A percentile compares a stretch with the other conserved stretches of the same genome.
Conservation (phyloP, 2,113 vertebrate genomes). For the Octodon degus region DNA sequence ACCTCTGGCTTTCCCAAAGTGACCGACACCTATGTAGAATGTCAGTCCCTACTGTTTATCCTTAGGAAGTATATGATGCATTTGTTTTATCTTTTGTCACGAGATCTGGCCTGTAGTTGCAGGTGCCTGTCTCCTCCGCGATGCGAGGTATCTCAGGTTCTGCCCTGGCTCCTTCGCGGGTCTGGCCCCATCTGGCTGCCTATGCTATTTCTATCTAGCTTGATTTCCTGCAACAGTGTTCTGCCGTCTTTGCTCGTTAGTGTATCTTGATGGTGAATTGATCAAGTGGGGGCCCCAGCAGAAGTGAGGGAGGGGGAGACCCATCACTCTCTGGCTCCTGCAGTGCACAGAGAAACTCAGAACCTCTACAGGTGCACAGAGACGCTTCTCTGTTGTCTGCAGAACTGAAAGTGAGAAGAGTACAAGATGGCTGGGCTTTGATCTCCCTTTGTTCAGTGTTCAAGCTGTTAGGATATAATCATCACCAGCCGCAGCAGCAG, state of each 20-base stretch:
- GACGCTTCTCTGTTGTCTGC: background rate
- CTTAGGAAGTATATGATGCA: too few species aligned
- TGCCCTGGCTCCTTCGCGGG: too few species aligned
- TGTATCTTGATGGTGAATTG: background rate
- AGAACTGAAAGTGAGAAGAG: background rate
- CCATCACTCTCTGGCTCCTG: rapidly evolving
- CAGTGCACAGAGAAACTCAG: background rate
- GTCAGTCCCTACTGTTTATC: too few species aligned
- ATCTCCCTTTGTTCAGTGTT: background rate
- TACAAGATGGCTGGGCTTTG: background rate
- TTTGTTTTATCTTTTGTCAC: too few species aligned
- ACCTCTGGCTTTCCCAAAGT: too few species aligned
- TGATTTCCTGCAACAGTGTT: too few species aligned
- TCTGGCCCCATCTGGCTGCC: too few species aligned
- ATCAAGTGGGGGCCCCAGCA: background rate
- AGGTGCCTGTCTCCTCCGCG: too few species aligned
- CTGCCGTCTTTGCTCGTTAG: background rate
- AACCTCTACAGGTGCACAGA: background rate
- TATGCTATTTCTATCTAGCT: too few species aligned
- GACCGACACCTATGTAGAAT: too few species aligned
- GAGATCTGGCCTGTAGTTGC: too few species aligned
- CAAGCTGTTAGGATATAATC: background rate
- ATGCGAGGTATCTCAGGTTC: too few species aligned
- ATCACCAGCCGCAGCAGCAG: background rate
- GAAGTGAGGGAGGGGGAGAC: background rate